Evolutionary conservation across 2,888 invertebrate species (phyloP), one percentile per base, ranked within the genome.

Genomic region (Boloria euphrosyne): DNA sequence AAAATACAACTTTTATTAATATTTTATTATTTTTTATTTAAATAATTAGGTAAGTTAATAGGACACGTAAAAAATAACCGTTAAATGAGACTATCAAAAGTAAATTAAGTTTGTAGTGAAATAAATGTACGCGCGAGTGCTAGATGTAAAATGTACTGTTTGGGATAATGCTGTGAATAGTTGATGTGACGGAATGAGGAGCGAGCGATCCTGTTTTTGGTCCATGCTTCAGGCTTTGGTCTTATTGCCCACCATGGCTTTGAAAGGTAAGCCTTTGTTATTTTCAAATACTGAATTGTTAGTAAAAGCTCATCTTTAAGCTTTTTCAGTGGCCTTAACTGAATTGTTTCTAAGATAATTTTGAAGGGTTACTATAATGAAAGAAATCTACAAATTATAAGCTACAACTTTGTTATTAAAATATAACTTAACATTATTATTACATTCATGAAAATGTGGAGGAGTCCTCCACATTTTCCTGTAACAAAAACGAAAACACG

Each of bases 181-280:
- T 78, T 78, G 68, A 74, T 77, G 72, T 77, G 70, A 69, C 84
- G 88, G 83, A 71, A 91, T 91, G 91, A 87, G 84, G 89, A 80
- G 82, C 85, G 87, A 85, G 71, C 78, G 86, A 74, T 83, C 85
- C 53, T 89, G 83, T 69, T 87, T 90, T 72, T 89, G 87, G 89
- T 85, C 87, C 62, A 83, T 91, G 85, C 85, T 91, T 55, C 91
- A 91, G 71, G 90, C 91, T 38, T 63, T 91, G 73, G 87, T 86
- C 65, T 78, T 91, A 70, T 75, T 91, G 70, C 91, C 91, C 0
- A 89, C 85, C 0, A 90, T 90, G 89, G 91, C 91, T 66, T 77
- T 89, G 49, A 90, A 89, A 86, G 91, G 91, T 91, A 74, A 81
- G 83, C 7, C 10, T 38, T 38, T 1, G 10, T 7, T 38, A 7